Percentiles rank a stretch among this genome's conserved stretches.
phyloP scores from a whole-genome alignment of 2,888 invertebrate genomes.

The Lycocerus yunnanus region DNA sequence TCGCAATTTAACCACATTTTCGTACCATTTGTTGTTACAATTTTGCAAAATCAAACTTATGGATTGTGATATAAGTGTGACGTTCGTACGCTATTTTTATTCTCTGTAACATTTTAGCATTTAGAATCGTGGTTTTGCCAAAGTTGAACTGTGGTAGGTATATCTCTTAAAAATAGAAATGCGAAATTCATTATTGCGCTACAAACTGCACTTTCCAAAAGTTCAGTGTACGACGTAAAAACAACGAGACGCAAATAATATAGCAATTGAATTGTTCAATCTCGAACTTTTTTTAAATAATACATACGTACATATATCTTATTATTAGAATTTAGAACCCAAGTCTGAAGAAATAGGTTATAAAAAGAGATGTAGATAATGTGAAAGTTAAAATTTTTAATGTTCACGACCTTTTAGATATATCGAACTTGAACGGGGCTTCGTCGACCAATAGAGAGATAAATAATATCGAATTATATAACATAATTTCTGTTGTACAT shows the following conservation, averaged over 20 bases:
- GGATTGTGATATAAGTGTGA: conserved; percentile 15
- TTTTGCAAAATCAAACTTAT: neutral
- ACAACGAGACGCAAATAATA: neutral
- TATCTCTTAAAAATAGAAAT: conserved; percentile 15
- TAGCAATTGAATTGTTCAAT: neutral
- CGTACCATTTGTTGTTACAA: neutral
- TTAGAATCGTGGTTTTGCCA: conserved; percentile 16
- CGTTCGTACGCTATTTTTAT: conserved; percentile 13
- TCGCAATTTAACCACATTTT: neutral
- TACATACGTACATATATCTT: too few species aligned
- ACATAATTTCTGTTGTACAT: neutral
- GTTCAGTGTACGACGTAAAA: neutral
- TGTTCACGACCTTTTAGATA: neutral
- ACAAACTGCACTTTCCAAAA: neutral
- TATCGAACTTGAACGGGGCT: neutral
- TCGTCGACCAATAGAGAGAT: neutral
- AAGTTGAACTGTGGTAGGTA: conserved; percentile 6
- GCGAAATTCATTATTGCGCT: neutral
- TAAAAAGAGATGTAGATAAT: neutral
- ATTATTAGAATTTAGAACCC: too few species aligned
- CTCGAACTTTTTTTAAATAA: neutral
- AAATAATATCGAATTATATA: neutral
- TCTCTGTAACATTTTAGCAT: conserved; percentile 12
- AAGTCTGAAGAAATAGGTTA: neutral
- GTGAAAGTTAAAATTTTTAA: neutral